Conservation (phyloP, 2,113 vertebrate species). For the Laticauda laticaudata region DNA sequence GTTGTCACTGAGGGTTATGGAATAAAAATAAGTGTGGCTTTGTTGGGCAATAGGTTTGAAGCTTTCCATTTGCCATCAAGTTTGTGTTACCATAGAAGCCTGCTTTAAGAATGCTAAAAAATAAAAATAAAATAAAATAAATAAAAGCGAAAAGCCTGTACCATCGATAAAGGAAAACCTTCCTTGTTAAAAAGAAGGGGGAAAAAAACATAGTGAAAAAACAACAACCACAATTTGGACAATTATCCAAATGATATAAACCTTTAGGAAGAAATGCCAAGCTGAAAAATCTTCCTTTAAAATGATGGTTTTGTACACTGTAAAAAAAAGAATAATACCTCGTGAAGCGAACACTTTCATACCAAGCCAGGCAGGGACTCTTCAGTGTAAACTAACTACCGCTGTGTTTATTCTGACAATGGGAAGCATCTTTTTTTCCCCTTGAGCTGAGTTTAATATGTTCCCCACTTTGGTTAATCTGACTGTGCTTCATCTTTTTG, state of each 20-base stretch:
- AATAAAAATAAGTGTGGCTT: neutral
- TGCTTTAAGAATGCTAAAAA: neutral
- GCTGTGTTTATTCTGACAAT: constrained; percentile 22
- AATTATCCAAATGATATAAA: neutral
- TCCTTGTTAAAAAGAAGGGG: neutral
- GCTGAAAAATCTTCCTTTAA: neutral
- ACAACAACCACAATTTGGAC: neutral
- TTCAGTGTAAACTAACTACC: constrained; percentile 24
- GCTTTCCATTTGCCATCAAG: neutral
- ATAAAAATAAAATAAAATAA: neutral
- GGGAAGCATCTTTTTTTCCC: neutral
- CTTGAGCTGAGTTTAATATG: neutral
- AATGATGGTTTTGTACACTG: neutral
- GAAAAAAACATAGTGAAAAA: neutral
- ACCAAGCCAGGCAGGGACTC: neutral
- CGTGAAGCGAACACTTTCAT: neutral
- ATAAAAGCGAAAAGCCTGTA: neutral
- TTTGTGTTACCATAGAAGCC: neutral
- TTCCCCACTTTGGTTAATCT: neutral
- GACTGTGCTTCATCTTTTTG: neutral
- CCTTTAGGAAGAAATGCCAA: neutral
- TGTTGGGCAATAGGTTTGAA: neutral
- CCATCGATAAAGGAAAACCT: neutral
- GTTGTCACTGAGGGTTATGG: neutral
- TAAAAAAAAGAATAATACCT: neutral